Evolutionary conservation across 1,140 invertebrate genomes (phyloP), one percentile per base, ranked within the genome.

Genomic region (Liolophura sinensis): DNA sequence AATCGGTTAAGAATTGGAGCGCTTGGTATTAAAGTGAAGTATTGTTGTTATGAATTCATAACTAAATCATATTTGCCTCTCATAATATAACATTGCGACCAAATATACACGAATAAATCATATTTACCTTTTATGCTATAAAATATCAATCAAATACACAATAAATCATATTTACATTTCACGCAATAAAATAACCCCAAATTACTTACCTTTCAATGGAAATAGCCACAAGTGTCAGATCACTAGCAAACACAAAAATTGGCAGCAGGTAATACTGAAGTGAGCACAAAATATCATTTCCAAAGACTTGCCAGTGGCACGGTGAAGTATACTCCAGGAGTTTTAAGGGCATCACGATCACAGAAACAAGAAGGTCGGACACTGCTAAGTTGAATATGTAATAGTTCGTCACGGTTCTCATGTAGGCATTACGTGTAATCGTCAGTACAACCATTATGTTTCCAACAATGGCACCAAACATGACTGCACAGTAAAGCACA

Each of bases 181-280:
- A n/a, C n/a, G n/a, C n/a, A n/a, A n/a, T n/a, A n/a, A n/a, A n/a
- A n/a, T n/a, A n/a, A n/a, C n/a, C n/a, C n/a, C n/a, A n/a, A n/a
- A n/a, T n/a, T n/a, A 78, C 73, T 73, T 79, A 87, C 86, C 86
- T 86, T 79, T 87, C 86, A n/a, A 87, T 67, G 31, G 85, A 87
- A 47, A 85, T 86, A 25, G 86, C 85, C 12, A 86, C 84, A 31
- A 87, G 71, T 0, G 86, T 87, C 14, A 81, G 73, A 11, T 77
- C 75, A 61, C 84, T 86, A 14, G 75, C 69, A 46, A 87, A 86
- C 47, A 87, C 86, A 68, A 87, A 87, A 62, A 74, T 72, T 11
- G 82, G 84, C 6, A 86, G 79, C 25, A 85, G 73, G 66, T 84
- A 87, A 22, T 70, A 73, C 12, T 86, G 59, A 14, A 81, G 75